Percentiles rank a stretch among this genome's conserved stretches.
Evolutionary conservation across 2,113 vertebrate genomes (phyloP).

Genomic region (zebrafish (Danio rerio)): GRCz12tu NC_133179.1:25260001-25260500

Average conservation of each 20-base stretch:
- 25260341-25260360: constrained; percentile 26
- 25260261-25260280: constrained; percentile 6
- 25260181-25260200: not conserved
- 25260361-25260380: constrained; percentile 20
- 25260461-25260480: not conserved
- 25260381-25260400: constrained; percentile 24
- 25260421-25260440: constrained; percentile 15
- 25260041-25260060: too few relatives aligned
- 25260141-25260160: not conserved
- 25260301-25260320: constrained; percentile 30
- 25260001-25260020: too few relatives aligned
- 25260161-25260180: not conserved
- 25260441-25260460: constrained; percentile 26
- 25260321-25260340: constrained; percentile 16
- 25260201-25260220: too few relatives aligned
- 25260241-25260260: not conserved
- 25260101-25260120: too few relatives aligned
- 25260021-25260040: too few relatives aligned
- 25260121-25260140: not conserved
- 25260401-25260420: constrained; percentile 20
- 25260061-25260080: too few relatives aligned
- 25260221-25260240: not conserved
- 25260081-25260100: too few relatives aligned
- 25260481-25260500: constrained; percentile 8
- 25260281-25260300: constrained; percentile 10